Evolutionary conservation across 2,888 invertebrate genomes (phyloP).

Genomic region (Drosophila antonietae): DNA sequence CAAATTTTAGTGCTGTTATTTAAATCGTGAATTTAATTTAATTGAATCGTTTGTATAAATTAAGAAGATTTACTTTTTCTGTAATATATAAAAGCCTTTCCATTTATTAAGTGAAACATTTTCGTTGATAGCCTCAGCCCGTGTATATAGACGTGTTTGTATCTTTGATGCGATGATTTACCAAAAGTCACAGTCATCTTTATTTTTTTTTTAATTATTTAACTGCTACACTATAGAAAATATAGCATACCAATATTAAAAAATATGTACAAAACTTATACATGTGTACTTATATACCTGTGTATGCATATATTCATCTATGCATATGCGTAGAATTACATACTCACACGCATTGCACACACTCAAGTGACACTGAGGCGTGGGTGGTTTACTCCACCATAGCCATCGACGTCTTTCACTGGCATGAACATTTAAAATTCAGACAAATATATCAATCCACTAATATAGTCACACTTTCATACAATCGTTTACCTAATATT

Average conservation of each 20-base stretch:
- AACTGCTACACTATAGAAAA: conserved; percentile 10
- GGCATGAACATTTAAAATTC: neutral
- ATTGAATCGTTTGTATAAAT: conserved; percentile 4
- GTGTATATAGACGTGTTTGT: conserved; percentile 5
- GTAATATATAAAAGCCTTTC: conserved; percentile 34
- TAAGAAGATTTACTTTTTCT: conserved; percentile 49
- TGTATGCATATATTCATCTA: neutral
- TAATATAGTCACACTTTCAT: neutral
- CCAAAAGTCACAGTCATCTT: conserved; percentile 31
- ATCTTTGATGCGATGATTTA: conserved; percentile 25
- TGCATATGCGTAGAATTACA: neutral
- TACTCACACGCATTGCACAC: neutral
- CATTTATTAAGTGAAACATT: conserved; percentile 24
- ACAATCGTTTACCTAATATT: neutral
- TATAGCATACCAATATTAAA: conserved; percentile 11
- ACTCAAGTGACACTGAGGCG: neutral
- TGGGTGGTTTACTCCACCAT: neutral
- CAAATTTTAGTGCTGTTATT: conserved; percentile 43
- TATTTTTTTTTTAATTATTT: neutral
- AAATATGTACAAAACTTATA: too few relatives aligned
- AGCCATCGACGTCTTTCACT: neutral
- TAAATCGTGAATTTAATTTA: conserved; percentile 24
- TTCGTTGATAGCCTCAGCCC: conserved; percentile 22
- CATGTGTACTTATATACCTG: neutral
- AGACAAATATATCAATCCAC: neutral